Conservation (phyloP, 53 echinoderm and acorn worm genomes). For the Hippasteria phrygiana region DNA sequence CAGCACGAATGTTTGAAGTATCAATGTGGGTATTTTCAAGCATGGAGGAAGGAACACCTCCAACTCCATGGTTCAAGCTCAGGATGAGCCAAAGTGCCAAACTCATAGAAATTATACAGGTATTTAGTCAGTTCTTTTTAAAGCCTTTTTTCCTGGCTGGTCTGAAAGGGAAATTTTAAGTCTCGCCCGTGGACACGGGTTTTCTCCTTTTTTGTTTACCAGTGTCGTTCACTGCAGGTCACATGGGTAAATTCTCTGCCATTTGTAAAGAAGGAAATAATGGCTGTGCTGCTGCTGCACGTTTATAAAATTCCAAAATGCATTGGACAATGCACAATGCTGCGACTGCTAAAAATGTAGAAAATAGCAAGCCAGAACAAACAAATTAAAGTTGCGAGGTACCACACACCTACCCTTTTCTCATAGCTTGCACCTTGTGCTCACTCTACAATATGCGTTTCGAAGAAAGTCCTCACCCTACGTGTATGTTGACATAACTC, state of each 20-base stretch:
- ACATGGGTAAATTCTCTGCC: not conserved
- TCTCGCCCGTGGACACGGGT: conserved; percentile 43
- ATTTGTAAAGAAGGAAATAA: conserved; percentile 20
- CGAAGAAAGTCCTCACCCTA: too few relatives aligned
- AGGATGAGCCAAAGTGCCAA: conserved; percentile 27
- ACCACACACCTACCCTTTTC: too few relatives aligned
- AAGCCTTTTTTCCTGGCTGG: not conserved
- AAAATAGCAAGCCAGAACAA: too few relatives aligned
- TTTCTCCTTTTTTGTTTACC: conserved; percentile 22
- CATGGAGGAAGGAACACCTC: too few relatives aligned
- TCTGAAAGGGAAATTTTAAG: conserved; percentile 32
- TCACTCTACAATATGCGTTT: too few relatives aligned
- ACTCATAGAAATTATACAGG: conserved; percentile 47
- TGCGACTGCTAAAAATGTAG: too few relatives aligned
- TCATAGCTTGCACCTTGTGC: too few relatives aligned
- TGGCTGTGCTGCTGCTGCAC: not conserved
- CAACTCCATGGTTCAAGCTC: too few relatives aligned
- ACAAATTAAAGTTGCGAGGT: not conserved
- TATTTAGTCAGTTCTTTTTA: conserved; percentile 26
- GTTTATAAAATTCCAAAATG: not conserved
- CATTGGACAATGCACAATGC: not conserved
- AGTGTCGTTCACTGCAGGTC: not conserved
- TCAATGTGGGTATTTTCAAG: conserved; percentile 37
- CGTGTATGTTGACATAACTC: too few relatives aligned
- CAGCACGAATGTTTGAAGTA: not conserved